phyloP scores from a whole-genome alignment of 2,888 invertebrate species.

The Falcaria lacertinaria region DNA sequence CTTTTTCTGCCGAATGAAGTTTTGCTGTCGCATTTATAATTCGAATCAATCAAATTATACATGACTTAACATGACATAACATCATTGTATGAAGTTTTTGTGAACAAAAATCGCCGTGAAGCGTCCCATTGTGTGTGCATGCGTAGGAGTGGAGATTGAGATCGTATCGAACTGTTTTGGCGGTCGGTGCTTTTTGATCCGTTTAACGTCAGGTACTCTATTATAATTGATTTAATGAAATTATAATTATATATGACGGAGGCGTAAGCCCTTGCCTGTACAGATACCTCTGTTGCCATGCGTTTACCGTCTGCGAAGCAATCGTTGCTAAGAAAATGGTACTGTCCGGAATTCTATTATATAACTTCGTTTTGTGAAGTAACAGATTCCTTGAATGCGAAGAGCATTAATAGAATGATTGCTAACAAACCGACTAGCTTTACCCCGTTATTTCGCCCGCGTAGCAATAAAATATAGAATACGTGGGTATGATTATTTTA shows the following conservation, averaged over 20 bases:
- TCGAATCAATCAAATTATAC: slow-evolving; percentile 60
- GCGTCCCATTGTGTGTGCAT: slow-evolving; percentile 41
- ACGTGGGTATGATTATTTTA: too few species aligned
- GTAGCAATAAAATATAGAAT: too few species aligned
- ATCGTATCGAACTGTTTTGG: slow-evolving; percentile 58
- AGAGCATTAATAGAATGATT: too few species aligned
- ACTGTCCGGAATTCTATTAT: too few species aligned
- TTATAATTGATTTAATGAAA: slow-evolving; percentile 29
- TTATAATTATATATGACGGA: slow-evolving; percentile 23
- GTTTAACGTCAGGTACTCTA: slow-evolving; percentile 15
- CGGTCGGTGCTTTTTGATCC: slow-evolving; percentile 52
- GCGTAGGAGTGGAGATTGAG: slow-evolving; percentile 62
- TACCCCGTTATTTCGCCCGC: too few species aligned
- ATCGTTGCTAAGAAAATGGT: too few species aligned
- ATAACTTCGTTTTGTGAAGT: too few species aligned
- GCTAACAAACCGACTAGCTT: too few species aligned
- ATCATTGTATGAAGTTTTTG: slow-evolving; percentile 56
- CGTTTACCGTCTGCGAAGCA: too few species aligned
- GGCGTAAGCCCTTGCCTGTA: slow-evolving; percentile 10
- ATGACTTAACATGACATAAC: slow-evolving; percentile 61
- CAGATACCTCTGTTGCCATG: too few species aligned
- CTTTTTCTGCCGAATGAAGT: slow-evolving; percentile 18
- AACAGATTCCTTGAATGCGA: too few species aligned
- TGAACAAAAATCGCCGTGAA: slow-evolving; percentile 34
- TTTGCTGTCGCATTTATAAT: slow-evolving; percentile 37